Evolutionary conservation across 2,113 vertebrate species (phyloP), one percentile per base, ranked within the genome.

Genomic region (Rattus rattus): DNA sequence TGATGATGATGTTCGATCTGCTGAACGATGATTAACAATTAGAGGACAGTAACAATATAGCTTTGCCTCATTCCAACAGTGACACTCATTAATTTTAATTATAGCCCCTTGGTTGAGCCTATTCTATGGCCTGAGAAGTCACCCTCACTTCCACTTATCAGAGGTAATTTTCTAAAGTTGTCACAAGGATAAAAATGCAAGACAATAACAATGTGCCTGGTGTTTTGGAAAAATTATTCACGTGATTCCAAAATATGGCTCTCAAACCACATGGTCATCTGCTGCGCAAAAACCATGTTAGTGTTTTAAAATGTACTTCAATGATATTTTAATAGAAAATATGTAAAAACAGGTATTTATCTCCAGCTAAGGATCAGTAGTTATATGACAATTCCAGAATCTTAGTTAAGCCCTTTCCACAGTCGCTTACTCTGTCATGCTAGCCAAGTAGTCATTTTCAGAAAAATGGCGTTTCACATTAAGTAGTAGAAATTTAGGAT

Each of bases 1-100:
- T 89, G 88, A 95, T 94, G 88, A 95, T 92, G 47, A 96, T 91
- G 80, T 79, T 93, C 81, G 95, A 95, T 97, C n/a, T 90, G 36
- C 30, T 88, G 93, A 96, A 92, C 91, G 73, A 95, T 93, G 79
- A 97, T 95, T 97, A 96, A 94, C 69, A 97, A 95, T 94, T 95
- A 92, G 49, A 96, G 56, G n/a, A 49, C 56, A 91, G 95, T 94
- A 93, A 94, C 81, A 67, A 52, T 96, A 96, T 72, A 90, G 96
- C 96, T 94, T 85, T 96, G 92, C 90, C 77, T 33, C 65, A n/a
- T 92, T 94, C 88, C 94, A 96, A 95, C 49, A 92, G 87, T 86
- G 88, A 89, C 43, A 91, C 47, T 93, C 77, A 95, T 96, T 96
- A 96, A 95, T 97, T 97, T 96, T 97, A 91, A 96, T 95, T 91